phyloP scores from a whole-genome alignment of 2,888 invertebrate genomes.

The Troides aeacus region DNA sequence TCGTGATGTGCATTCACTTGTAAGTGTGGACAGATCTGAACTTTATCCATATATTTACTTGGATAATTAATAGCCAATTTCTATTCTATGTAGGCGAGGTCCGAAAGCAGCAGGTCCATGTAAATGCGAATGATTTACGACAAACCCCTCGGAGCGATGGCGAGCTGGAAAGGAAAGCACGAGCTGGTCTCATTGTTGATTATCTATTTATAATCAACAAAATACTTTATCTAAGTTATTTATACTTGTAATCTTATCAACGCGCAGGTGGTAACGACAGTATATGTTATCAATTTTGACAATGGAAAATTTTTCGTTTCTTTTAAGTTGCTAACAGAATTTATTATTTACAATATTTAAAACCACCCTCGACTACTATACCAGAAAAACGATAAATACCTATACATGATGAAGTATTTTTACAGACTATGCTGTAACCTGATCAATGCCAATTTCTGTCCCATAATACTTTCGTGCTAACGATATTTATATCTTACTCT shows the following conservation, averaged over 20 bases:
- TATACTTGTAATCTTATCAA: constrained; percentile 17
- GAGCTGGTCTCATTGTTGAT: constrained; percentile 4
- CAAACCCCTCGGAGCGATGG: constrained; percentile 28
- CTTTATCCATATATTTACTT: background rate
- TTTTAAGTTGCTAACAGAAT: too few species aligned
- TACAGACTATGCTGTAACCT: too few species aligned
- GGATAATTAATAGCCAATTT: constrained; percentile 3
- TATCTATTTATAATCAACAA: constrained; percentile 12
- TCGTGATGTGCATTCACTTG: background rate
- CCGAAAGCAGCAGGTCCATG: background rate
- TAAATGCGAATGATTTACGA: constrained; percentile 4
- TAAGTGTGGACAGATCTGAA: background rate
- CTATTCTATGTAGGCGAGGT: background rate
- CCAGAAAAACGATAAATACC: too few species aligned
- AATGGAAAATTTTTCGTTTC: too few species aligned
- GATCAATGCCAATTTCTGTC: too few species aligned
- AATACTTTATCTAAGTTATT: constrained; percentile 7
- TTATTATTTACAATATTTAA: too few species aligned
- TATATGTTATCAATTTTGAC: background rate
- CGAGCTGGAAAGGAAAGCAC: constrained; percentile 14
- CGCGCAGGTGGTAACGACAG: background rate
- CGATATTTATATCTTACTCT: too few species aligned
- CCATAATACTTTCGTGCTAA: too few species aligned
- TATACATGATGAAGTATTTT: too few species aligned
- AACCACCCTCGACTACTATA: too few species aligned